Conservation (phyloP, 2,888 invertebrate species). For the Balanococcus diminutus region DNA sequence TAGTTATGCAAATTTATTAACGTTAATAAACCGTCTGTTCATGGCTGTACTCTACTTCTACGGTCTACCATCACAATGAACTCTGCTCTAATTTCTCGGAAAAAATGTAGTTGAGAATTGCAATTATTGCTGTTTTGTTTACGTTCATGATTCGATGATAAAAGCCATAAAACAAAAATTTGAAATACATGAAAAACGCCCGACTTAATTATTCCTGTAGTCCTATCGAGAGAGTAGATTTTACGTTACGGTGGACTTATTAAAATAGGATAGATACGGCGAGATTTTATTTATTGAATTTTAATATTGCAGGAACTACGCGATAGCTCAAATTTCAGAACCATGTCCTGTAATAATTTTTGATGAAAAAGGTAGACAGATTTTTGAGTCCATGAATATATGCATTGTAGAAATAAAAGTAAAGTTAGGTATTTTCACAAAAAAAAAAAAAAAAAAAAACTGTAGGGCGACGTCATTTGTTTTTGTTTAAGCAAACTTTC, state of each 20-base stretch:
- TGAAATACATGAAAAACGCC: background rate
- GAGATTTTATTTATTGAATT: background rate
- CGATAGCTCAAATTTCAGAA: background rate
- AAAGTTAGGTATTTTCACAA: no score
- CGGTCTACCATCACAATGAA: background rate
- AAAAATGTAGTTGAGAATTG: background rate
- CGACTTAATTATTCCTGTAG: background rate
- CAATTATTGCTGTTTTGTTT: background rate
- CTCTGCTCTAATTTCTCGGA: background rate
- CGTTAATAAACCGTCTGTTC: background rate
- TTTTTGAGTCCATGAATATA: no score
- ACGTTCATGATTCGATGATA: background rate
- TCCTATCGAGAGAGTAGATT: background rate
- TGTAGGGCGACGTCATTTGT: no score
- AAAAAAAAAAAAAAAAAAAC: no score
- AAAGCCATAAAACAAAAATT: background rate
- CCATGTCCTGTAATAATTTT: background rate
- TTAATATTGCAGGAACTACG: no score
- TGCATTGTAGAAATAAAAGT: no score
- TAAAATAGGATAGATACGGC: background rate
- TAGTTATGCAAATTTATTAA: slow-evolving; percentile 11
- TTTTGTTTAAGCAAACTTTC: no score
- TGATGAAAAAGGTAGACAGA: background rate
- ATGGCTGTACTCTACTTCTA: background rate
- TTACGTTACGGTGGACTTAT: background rate